Conservation (phyloP, 23 tunicate species). For the Halocynthia roretzi region DNA sequence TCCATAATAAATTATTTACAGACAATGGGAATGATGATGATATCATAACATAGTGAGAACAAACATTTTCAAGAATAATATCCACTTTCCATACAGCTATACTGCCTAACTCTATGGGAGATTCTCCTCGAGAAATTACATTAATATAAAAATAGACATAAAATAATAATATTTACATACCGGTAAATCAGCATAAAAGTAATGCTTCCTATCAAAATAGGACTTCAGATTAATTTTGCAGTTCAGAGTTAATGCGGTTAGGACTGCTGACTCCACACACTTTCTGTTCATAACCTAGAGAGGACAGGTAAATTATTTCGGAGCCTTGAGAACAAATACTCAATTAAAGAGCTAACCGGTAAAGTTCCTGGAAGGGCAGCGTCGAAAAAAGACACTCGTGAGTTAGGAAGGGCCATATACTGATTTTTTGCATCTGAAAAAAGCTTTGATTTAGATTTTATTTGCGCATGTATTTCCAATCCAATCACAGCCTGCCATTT, state of each 20-base stretch:
- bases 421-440: slow-evolving; percentile 65
- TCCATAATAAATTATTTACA: no score
- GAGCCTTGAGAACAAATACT: not conserved
- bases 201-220: slow-evolving; percentile 85
- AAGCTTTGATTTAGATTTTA: slow-evolving; percentile 47
- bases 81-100: no score
- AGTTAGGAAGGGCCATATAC: slow-evolving; percentile 75
- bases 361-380: slow-evolving; percentile 88
- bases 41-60: no score
- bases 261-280: slow-evolving; percentile 77
- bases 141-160: not conserved
- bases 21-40: not conserved
- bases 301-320: not conserved
- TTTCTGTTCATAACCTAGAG: slow-evolving; percentile 55
- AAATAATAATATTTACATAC: slow-evolving; percentile 30
- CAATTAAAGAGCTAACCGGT: slow-evolving; percentile 43
- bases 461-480: slow-evolving; percentile 89
- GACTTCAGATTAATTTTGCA: slow-evolving; percentile 55
- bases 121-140: no score
- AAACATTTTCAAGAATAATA: no score
- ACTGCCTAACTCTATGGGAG: no score
- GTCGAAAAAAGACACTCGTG: slow-evolving; percentile 71
- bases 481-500: slow-evolving; percentile 70
- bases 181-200: slow-evolving; percentile 91
- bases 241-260: slow-evolving; percentile 54